These are phyloP conservation scores for Xestia ashworthii DNA, from an alignment of 2,888 invertebrate genomes.

Conservation along the genomic window DNA sequence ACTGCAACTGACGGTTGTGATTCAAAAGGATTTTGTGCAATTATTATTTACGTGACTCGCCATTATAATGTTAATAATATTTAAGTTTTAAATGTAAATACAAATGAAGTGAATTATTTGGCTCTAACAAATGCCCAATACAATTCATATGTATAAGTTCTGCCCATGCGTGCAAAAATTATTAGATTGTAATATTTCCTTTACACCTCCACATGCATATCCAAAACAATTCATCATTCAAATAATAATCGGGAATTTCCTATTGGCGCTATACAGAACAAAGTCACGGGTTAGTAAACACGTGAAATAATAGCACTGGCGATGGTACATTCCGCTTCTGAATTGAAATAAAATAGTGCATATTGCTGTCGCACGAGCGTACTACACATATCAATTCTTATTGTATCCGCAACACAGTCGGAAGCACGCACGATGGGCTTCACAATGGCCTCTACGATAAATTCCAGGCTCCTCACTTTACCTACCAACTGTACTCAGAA, in stretches of 20 bases:
- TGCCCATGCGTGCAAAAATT: not conserved
- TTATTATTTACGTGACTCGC: conserved; percentile 7
- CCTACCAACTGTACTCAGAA: conserved; percentile 29
- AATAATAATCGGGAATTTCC: conserved; percentile 32
- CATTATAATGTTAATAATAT: not conserved
- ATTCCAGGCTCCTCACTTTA: conserved; percentile 59
- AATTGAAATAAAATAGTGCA: conserved; percentile 70
- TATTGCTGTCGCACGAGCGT: conserved; percentile 66
- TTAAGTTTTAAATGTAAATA: conserved; percentile 11
- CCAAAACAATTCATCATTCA: conserved; percentile 19
- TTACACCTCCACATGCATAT: not conserved
- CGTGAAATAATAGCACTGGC: conserved; percentile 30
- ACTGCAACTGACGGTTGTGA: conserved; percentile 40
- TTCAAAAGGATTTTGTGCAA: conserved; percentile 34
- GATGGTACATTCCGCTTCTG: conserved; percentile 33
- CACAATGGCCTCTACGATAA: conserved; percentile 64
- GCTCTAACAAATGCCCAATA: not conserved
- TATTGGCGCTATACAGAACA: conserved; percentile 20
- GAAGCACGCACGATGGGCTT: conserved; percentile 69
- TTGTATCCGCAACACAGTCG: conserved; percentile 69
- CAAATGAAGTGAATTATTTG: not conserved
- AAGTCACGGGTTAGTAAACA: conserved; percentile 42
- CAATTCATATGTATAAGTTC: not conserved
- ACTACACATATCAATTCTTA: conserved; percentile 72
- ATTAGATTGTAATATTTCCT: not conserved